phyloP scores from a whole-genome alignment of 2,888 invertebrate genomes.

The Noctua janthe region DNA sequence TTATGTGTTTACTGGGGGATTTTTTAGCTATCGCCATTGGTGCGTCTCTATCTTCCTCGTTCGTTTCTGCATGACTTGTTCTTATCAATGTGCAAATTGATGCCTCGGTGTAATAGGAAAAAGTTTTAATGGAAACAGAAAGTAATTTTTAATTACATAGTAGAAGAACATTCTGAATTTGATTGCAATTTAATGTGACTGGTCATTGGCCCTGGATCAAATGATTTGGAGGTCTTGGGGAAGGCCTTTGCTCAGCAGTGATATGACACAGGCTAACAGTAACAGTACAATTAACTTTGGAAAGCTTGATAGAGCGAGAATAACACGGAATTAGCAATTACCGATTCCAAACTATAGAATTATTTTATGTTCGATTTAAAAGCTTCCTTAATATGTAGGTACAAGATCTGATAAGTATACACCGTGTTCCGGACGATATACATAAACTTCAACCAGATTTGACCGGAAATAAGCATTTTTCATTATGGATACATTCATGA shows the following conservation, averaged over 20 bases:
- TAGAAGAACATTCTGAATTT: background rate
- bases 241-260: too few relatives aligned
- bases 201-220: too few relatives aligned
- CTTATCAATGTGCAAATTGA: constrained; percentile 1
- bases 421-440: too few relatives aligned
- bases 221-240: too few relatives aligned
- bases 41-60: constrained; percentile 15
- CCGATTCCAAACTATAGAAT: background rate
- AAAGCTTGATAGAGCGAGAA: background rate
- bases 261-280: too few relatives aligned
- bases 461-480: too few relatives aligned
- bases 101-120: background rate
- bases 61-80: constrained; percentile 25
- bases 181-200: background rate
- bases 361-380: background rate
- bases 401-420: background rate
- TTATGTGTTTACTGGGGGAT: background rate
- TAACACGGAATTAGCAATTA: background rate
- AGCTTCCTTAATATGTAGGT: background rate
- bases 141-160: background rate
- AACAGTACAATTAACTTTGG: background rate
- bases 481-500: too few relatives aligned
- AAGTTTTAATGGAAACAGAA: background rate
- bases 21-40: constrained; percentile 11
- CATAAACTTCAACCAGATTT: too few relatives aligned